Evolutionary conservation across 2,888 invertebrate species (phyloP).

Genomic region (Tridacna crocea): DNA sequence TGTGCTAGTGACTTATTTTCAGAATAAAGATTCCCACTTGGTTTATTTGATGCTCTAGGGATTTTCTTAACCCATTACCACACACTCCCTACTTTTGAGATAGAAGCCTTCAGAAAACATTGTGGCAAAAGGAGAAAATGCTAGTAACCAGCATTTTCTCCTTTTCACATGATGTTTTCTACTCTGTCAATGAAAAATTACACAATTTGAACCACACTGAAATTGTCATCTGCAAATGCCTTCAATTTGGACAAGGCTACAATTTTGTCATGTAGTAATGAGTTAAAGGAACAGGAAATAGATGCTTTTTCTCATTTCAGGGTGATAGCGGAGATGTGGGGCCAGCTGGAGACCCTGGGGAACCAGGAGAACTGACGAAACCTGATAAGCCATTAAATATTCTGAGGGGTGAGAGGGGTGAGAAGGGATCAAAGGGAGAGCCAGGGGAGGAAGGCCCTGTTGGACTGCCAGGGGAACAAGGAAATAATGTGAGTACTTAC

Average conservation of each 20-base stretch:
- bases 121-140: too few relatives aligned
- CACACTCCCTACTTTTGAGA: too few relatives aligned
- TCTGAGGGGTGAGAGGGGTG: slow-evolving; percentile 52
- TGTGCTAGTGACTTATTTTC: too few relatives aligned
- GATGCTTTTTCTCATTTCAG: slow-evolving; percentile 19
- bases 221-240: too few relatives aligned
- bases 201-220: too few relatives aligned
- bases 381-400: slow-evolving; percentile 10
- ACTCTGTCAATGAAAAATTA: too few relatives aligned
- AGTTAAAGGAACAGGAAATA: not conserved
- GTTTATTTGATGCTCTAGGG: too few relatives aligned
- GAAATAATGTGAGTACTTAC: slow-evolving; percentile 54
- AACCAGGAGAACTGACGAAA: slow-evolving; percentile 47
- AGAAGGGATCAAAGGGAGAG: slow-evolving; percentile 53
- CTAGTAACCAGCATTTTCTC: not conserved
- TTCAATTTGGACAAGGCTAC: too few relatives aligned
- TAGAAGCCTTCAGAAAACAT: too few relatives aligned
- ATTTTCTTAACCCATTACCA: too few relatives aligned
- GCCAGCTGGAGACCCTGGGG: slow-evolving; percentile 83
- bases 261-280: too few relatives aligned
- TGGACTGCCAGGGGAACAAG: slow-evolving; percentile 72
- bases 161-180: not conserved
- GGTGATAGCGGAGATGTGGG: slow-evolving; percentile 83
- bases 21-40: too few relatives aligned
- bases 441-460: slow-evolving; percentile 58